Evolutionary conservation across 2,797 vertebrate species (phyloP).

Genomic region (Syndactyla subalaris): DNA sequence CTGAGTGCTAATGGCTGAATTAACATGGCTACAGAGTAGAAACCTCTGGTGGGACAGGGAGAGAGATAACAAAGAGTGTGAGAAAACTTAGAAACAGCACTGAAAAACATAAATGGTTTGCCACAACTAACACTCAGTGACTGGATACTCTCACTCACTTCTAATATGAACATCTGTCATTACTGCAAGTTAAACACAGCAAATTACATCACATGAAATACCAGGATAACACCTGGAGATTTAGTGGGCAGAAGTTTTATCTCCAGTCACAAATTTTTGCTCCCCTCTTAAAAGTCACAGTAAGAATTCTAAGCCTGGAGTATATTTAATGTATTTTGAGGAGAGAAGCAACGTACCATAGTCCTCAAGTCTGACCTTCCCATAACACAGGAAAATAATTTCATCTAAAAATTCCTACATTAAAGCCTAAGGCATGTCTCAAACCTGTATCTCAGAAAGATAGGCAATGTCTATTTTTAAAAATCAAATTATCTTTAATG

Average conservation of each 20-base stretch:
- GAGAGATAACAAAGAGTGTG: not conserved
- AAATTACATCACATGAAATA: not conserved
- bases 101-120: not conserved
- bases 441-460: not conserved
- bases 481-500: slow-evolving; percentile 49
- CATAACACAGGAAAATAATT: slow-evolving; percentile 7
- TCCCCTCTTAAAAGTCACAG: not conserved
- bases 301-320: not conserved
- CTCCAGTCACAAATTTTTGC: not conserved
- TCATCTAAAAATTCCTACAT: slow-evolving; percentile 13
- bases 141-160: not conserved
- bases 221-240: not conserved
- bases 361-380: not conserved
- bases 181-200: not conserved
- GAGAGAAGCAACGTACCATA: not conserved
- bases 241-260: not conserved
- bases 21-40: not conserved
- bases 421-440: not conserved
- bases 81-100: not conserved
- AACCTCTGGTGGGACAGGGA: not conserved
- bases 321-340: not conserved
- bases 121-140: not conserved
- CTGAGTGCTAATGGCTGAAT: not conserved
- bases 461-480: not conserved
- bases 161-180: not conserved